Evolutionary conservation across 2,113 vertebrate genomes (phyloP), one percentile per base, ranked within the genome.

Genomic region (Podilymbus podiceps): DNA sequence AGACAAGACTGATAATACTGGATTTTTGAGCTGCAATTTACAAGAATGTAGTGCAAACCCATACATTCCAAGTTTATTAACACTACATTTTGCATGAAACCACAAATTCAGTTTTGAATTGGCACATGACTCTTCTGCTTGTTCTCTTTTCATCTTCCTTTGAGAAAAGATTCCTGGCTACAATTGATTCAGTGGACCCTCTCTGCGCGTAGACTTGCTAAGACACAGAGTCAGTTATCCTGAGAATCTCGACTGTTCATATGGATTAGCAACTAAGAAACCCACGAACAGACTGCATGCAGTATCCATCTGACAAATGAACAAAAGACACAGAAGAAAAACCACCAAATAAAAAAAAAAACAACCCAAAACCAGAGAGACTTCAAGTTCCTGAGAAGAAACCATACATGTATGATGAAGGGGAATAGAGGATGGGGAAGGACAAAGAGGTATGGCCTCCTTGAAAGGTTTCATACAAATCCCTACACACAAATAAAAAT

Each of bases 71-170:
- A 82, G 52, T 72, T 87, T 56, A 74, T 42, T 89, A 93, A 88
- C 60, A 49, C 84, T 77, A 71, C 74, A 63, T 78, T 94, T 85
- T 91, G 60, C 64, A 89, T 68, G 47, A 94, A 73, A 91, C 47
- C 49, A 96, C 38, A 89, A 91, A 94, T 47, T 59, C 77, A 88
- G 56, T 79, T 88, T 82, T 63, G 38, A 96, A 81, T 58, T 64
- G 60, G 44, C 52, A 81, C 1, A 3, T 0, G 3, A 73, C 25
- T 50, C 53, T 78, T 15, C 16, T 42, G 7, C 35, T 69, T 40
- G 3, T 14, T 89, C 31, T 74, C 40, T 69, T 62, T 77, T n/a
- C 56, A 58, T 55, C 44, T 55, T 52, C n/a, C 27, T 50, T 84
- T 81, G 31, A 81, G 35, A 31, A 40, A 35, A 47, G 38, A 42